Conservation (phyloP, 1,140 invertebrate species). For the Chironomus tepperi region DNA sequence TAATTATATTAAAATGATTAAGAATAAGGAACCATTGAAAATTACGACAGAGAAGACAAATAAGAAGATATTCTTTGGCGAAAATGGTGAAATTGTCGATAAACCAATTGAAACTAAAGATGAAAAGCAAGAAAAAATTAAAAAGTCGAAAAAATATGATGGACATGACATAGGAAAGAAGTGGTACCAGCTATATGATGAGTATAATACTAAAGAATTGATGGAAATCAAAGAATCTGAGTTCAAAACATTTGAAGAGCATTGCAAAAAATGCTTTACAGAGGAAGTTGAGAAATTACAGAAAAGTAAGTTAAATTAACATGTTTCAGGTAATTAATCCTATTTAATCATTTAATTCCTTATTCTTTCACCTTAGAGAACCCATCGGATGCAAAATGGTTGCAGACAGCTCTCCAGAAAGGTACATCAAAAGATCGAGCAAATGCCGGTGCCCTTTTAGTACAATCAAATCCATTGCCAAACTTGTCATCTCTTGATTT, state of each 20-base stretch:
- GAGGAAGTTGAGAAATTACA: slow-evolving; percentile 31
- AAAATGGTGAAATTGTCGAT: slow-evolving; percentile 32
- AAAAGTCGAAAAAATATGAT: slow-evolving; percentile 14
- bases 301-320: slow-evolving; percentile 30
- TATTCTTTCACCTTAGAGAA: slow-evolving; percentile 30
- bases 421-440: slow-evolving; percentile 69
- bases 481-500: slow-evolving; percentile 53
- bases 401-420: slow-evolving; percentile 58
- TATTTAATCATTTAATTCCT: background rate
- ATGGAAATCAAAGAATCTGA: slow-evolving; percentile 38
- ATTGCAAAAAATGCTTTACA: slow-evolving; percentile 35
- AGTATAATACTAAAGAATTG: slow-evolving; percentile 34
- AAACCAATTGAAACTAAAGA: slow-evolving; percentile 26
- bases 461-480: slow-evolving; percentile 69
- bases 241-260: slow-evolving; percentile 34
- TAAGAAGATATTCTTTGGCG: slow-evolving; percentile 36
- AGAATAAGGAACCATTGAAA: background rate
- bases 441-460: slow-evolving; percentile 61
- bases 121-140: slow-evolving; percentile 25
- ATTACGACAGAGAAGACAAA: background rate
- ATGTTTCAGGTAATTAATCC: too few relatives aligned
- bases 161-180: slow-evolving; percentile 31
- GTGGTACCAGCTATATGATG: slow-evolving; percentile 34
- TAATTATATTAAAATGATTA: background rate
- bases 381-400: slow-evolving; percentile 46